A percentile compares a stretch with the other conserved stretches of the same genome.
phyloP scores from a whole-genome alignment of 1,140 invertebrate species.

The Asbolus verrucosus region DNA sequence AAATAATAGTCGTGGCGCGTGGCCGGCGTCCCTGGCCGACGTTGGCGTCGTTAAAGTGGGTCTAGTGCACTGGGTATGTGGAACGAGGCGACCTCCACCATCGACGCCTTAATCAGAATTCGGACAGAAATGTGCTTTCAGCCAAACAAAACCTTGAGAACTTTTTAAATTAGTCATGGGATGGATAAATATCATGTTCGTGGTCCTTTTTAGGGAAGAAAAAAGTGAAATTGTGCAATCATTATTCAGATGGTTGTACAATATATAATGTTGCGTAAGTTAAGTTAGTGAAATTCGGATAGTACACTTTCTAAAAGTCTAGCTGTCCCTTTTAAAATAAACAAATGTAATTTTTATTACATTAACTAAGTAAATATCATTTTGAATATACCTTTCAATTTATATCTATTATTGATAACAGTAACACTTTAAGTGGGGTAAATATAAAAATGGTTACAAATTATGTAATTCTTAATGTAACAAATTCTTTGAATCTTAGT shows the following conservation, averaged over 20 bases:
- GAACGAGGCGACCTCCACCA: conserved; percentile 64
- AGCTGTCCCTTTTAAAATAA: too few relatives aligned
- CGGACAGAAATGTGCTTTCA: conserved; percentile 38
- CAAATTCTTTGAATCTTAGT: too few relatives aligned
- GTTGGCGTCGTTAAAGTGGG: conserved; percentile 63
- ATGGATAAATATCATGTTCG: not conserved
- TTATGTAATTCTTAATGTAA: too few relatives aligned
- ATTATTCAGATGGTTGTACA: not conserved
- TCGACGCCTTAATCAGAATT: conserved; percentile 38
- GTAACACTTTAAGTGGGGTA: too few relatives aligned
- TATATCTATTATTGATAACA: too few relatives aligned
- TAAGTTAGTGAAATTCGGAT: conserved; percentile 27
- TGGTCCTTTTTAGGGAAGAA: conserved; percentile 6
- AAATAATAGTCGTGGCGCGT: conserved; percentile 19
- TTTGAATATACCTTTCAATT: too few relatives aligned
- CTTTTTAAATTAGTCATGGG: conserved; percentile 12
- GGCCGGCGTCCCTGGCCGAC: conserved; percentile 44
- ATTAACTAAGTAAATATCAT: too few relatives aligned
- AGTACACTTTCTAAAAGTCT: conserved; percentile 15
- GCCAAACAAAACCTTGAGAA: conserved; percentile 19
- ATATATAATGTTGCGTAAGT: conserved; percentile 20
- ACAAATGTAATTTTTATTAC: too few relatives aligned
- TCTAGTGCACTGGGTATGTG: conserved; percentile 71
- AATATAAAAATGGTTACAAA: too few relatives aligned
- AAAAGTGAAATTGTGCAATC: conserved; percentile 33